These are phyloP conservation scores for Polydrusus pterygomalis DNA, from an alignment of 2,888 invertebrate species.

Conservation along the genomic window DNA sequence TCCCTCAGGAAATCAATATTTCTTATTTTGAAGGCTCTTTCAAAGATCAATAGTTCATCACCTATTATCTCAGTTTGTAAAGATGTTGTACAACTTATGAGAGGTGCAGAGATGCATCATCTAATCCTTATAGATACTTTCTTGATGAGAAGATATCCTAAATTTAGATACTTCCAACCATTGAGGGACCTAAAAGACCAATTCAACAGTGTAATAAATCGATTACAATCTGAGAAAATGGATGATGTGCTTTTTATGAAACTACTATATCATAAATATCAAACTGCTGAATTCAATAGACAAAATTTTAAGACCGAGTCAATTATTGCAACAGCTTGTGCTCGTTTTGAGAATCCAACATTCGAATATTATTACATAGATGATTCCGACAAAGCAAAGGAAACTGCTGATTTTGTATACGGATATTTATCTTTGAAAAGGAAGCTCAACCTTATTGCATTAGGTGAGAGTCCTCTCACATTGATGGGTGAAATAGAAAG, in stretches of 20 bases:
- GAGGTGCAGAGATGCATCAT: slow-evolving; percentile 5
- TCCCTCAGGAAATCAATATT: not conserved
- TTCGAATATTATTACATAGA: slow-evolving; percentile 16
- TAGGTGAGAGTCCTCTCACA: too few species aligned
- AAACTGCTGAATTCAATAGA: not conserved
- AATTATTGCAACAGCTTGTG: not conserved
- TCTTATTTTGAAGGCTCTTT: not conserved
- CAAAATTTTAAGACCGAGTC: not conserved
- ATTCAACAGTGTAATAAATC: not conserved
- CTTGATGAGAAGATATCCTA: not conserved
- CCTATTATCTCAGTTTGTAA: not conserved
- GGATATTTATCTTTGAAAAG: too few species aligned
- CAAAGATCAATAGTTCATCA: too few species aligned
- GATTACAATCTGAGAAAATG: not conserved
- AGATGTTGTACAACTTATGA: not conserved
- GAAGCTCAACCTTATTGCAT: too few species aligned
- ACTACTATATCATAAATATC: not conserved
- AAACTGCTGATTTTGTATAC: not conserved
- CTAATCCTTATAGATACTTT: not conserved
- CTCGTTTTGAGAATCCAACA: not conserved
- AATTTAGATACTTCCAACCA: not conserved
- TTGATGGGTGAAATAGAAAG: too few species aligned
- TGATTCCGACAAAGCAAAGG: not conserved
- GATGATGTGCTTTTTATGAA: not conserved
- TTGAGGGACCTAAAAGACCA: not conserved